A percentile compares a stretch with the other conserved stretches of the same genome.
These are phyloP conservation scores for Pangasius sanitwongsei DNA, from an alignment of 2,797 vertebrate genomes.

Conservation along the genomic window DNA sequence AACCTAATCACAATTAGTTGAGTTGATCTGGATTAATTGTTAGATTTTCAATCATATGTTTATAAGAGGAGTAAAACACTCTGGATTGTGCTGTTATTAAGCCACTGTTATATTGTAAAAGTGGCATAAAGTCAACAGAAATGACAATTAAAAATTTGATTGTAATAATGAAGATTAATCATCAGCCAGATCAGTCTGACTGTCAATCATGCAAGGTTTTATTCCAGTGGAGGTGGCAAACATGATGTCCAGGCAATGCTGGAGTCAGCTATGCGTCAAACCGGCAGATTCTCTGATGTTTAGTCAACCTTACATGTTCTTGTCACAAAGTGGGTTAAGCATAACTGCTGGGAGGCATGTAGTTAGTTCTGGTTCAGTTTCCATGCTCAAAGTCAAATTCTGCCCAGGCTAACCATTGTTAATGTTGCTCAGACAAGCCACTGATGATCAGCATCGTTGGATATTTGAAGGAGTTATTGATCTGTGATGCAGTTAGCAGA, in stretches of 20 bases:
- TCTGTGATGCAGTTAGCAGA: not conserved
- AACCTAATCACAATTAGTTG: not conserved
- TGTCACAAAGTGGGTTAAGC: not conserved
- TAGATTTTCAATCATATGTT: not conserved
- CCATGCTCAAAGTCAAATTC: not conserved
- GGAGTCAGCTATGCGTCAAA: not conserved
- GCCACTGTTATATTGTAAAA: not conserved
- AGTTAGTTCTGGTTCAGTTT: conserved; percentile 19
- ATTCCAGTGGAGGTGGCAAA: not conserved
- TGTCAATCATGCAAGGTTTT: not conserved
- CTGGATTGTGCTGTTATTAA: not conserved
- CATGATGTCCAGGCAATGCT: not conserved
- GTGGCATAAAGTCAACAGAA: not conserved
- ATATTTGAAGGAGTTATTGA: not conserved
- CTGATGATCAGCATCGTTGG: not conserved
- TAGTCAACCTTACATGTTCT: not conserved
- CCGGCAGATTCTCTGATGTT: not conserved
- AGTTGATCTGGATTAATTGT: not conserved
- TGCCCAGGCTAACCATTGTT: not conserved
- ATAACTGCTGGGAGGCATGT: not conserved
- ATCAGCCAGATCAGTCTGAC: not conserved
- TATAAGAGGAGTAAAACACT: not conserved
- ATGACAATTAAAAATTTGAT: not conserved
- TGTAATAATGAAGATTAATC: not conserved
- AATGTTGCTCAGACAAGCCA: not conserved